Evolutionary conservation across 2,888 invertebrate genomes (phyloP).

Genomic region (Clostera curtula): DNA sequence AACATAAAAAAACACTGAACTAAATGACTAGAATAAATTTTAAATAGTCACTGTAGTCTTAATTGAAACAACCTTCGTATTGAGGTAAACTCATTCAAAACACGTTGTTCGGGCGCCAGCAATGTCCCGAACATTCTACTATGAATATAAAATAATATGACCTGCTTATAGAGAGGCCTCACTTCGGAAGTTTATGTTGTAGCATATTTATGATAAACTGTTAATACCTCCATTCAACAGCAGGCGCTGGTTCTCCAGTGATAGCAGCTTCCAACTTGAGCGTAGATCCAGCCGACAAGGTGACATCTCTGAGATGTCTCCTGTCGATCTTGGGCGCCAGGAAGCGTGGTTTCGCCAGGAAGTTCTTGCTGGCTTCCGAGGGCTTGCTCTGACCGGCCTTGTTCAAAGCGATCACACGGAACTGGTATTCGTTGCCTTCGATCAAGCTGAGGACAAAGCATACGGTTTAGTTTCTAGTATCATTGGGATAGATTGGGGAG

Average conservation of each 20-base stretch:
- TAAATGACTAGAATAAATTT: too few relatives aligned
- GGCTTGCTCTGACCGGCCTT: conserved; percentile 96
- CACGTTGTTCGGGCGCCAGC: too few relatives aligned
- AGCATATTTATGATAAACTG: background rate
- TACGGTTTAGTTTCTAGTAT: background rate
- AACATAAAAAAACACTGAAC: too few relatives aligned
- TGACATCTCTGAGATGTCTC: conserved; percentile 91
- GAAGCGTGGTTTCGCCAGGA: conserved; percentile 89
- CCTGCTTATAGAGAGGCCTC: too few relatives aligned
- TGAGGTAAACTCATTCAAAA: too few relatives aligned
- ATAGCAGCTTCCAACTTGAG: conserved; percentile 95
- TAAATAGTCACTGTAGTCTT: too few relatives aligned
- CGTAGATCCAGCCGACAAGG: conserved; percentile 92
- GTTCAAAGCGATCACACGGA: conserved; percentile 96
- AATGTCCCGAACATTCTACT: too few relatives aligned
- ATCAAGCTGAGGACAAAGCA: conserved; percentile 73
- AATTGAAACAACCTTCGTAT: too few relatives aligned
- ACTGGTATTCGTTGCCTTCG: conserved; percentile 98
- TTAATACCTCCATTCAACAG: conserved; percentile 86
- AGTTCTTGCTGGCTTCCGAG: conserved; percentile 89
- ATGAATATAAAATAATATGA: too few relatives aligned
- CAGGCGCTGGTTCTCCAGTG: conserved; percentile 96
- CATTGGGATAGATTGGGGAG: too few relatives aligned
- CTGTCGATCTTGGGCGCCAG: conserved; percentile 97
- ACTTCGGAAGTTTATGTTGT: too few relatives aligned